Evolutionary conservation across 1,140 invertebrate species (phyloP).

Genomic region (Drosophila carrolli): DNA sequence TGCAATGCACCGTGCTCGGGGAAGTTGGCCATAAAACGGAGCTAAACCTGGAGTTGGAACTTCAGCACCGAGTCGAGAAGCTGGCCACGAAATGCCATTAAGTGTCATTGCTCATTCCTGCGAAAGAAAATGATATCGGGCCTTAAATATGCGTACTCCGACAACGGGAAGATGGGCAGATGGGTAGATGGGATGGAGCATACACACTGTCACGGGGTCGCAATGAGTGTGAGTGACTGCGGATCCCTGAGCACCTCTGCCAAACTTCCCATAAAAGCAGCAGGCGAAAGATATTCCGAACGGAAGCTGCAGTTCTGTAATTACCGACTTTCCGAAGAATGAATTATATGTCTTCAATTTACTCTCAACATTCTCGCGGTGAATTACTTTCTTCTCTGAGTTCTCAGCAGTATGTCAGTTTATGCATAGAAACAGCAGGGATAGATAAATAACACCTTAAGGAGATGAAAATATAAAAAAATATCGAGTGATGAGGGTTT

Average conservation of each 20-base stretch:
- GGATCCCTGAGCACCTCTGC: conserved; percentile 4
- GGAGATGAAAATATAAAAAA: too few relatives aligned
- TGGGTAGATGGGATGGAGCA: conserved; percentile 9
- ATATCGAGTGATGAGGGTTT: too few relatives aligned
- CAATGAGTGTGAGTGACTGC: conserved; percentile 13
- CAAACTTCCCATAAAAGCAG: conserved; percentile 15
- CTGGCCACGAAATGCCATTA: conserved; percentile 75
- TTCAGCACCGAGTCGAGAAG: conserved; percentile 18
- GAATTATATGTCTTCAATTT: conserved; percentile 20
- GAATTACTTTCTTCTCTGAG: background rate
- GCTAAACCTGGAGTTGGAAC: conserved; percentile 12
- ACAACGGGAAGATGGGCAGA: conserved; percentile 18
- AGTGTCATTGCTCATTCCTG: conserved; percentile 81
- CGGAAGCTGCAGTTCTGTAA: conserved; percentile 18
- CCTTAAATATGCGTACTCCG: conserved; percentile 72
- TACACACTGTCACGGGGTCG: conserved; percentile 31
- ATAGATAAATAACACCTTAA: too few relatives aligned
- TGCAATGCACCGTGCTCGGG: conserved; percentile 25
- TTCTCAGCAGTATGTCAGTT: background rate
- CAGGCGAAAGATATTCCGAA: conserved; percentile 31
- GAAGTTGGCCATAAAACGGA: conserved; percentile 46
- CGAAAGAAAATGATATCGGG: conserved; percentile 77
- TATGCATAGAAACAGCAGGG: background rate
- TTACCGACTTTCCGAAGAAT: conserved; percentile 11
- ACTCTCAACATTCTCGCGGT: background rate